A percentile compares a stretch with the other conserved stretches of the same genome.
Evolutionary conservation across 2,797 vertebrate genomes (phyloP).

Genomic region (Gastrophryne carolinensis): DNA sequence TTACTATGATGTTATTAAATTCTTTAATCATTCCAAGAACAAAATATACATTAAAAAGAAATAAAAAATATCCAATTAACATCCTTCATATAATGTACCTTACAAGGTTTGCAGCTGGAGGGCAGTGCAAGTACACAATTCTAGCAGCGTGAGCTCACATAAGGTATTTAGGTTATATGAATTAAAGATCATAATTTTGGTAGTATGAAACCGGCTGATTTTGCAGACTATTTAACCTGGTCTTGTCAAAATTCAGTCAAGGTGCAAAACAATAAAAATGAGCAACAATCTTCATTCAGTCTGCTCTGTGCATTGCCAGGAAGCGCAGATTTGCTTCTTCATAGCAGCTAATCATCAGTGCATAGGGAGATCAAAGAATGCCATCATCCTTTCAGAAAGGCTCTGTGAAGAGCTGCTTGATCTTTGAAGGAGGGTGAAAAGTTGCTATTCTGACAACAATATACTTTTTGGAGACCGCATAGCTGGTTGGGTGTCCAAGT

Average conservation of each 20-base stretch:
- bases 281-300: constrained; percentile 25
- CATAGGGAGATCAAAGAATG: constrained; percentile 46
- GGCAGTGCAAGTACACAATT: constrained; percentile 40
- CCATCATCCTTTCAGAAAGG: constrained; percentile 35
- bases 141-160: background rate
- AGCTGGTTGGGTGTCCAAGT: constrained; percentile 13
- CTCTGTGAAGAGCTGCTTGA: constrained; percentile 47
- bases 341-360: constrained; percentile 47
- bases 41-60: background rate
- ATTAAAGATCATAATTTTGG: constrained; percentile 21
- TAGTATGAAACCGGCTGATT: constrained; percentile 31
- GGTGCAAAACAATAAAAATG: constrained; percentile 33
- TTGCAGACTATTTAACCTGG: constrained; percentile 27
- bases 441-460: constrained; percentile 41
- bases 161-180: constrained; percentile 22
- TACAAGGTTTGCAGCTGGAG: constrained; percentile 45
- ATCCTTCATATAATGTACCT: constrained; percentile 1
- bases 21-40: constrained; percentile 6
- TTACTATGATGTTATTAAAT: constrained; percentile 30
- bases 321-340: constrained; percentile 34
- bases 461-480: constrained; percentile 40
- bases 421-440: constrained; percentile 44
- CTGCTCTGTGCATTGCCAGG: constrained; percentile 28
- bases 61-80: background rate
- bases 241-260: constrained; percentile 26